Evolutionary conservation across 2,888 invertebrate genomes (phyloP).

Genomic region (Eremobia ochroleuca): DNA sequence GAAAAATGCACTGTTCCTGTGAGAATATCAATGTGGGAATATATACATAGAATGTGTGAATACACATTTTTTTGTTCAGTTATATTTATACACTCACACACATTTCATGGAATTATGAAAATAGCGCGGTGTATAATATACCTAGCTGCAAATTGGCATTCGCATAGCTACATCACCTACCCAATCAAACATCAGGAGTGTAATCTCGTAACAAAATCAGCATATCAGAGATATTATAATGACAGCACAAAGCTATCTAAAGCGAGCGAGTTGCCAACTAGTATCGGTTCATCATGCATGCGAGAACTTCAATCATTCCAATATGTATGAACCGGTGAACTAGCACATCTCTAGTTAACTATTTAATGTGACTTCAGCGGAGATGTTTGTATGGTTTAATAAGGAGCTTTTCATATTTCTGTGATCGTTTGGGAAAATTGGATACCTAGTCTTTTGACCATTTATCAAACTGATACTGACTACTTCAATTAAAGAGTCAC

Average conservation of each 20-base stretch:
- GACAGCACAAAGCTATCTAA: constrained; percentile 83
- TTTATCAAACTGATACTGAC: not conserved
- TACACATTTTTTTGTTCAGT: no score
- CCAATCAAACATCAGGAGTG: constrained; percentile 46
- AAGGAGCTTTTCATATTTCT: not conserved
- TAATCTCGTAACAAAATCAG: constrained; percentile 70
- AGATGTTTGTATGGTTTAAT: not conserved
- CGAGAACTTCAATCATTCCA: constrained; percentile 78
- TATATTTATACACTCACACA: no score
- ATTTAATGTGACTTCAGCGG: constrained; percentile 14
- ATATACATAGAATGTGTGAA: not conserved
- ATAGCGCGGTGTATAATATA: not conserved
- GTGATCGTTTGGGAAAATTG: not conserved
- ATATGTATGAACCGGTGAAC: constrained; percentile 38
- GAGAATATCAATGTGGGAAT: not conserved
- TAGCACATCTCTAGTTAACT: constrained; percentile 21
- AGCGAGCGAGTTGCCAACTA: constrained; percentile 81
- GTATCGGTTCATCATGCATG: constrained; percentile 85
- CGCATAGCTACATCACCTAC: not conserved
- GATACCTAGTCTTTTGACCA: not conserved
- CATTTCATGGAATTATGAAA: not conserved
- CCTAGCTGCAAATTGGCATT: constrained; percentile 37
- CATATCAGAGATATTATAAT: constrained; percentile 85
- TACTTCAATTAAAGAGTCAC: no score
- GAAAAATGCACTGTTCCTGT: not conserved